phyloP scores from a whole-genome alignment of 2,888 invertebrate species.

The Drosophila flavopinicola region DNA sequence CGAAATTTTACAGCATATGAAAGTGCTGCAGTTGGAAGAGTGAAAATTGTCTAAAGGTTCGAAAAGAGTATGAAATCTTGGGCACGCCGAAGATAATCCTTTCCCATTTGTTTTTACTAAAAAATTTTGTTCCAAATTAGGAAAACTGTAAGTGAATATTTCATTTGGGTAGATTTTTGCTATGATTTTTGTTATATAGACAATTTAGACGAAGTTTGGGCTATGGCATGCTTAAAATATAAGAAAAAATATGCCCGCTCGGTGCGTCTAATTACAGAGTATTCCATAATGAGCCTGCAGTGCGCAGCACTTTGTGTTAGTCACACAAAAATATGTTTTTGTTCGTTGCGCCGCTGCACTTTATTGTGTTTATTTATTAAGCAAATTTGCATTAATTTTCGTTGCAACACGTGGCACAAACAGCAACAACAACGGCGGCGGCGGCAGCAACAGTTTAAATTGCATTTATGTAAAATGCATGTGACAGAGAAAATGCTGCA shows the following conservation, averaged over 20 bases:
- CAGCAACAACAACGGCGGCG: slow-evolving; percentile 16
- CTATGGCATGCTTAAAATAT: background rate
- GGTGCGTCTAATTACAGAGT: slow-evolving; percentile 6
- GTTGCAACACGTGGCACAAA: slow-evolving; percentile 64
- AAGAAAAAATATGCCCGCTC: background rate
- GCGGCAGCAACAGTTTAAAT: slow-evolving; percentile 59
- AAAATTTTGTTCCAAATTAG: too few species aligned
- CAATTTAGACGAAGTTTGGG: too few species aligned
- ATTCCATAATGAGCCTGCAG: slow-evolving; percentile 44
- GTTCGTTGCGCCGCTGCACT: slow-evolving; percentile 36
- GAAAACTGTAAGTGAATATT: too few species aligned
- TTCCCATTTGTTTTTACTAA: too few species aligned
- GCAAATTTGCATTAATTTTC: slow-evolving; percentile 77
- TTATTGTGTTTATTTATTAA: slow-evolving; percentile 75
- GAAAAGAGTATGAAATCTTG: too few species aligned
- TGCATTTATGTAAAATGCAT: slow-evolving; percentile 60
- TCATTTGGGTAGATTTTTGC: too few species aligned
- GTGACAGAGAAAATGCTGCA: slow-evolving; percentile 10
- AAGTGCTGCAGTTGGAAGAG: too few species aligned
- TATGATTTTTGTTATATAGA: too few species aligned
- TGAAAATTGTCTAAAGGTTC: too few species aligned
- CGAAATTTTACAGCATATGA: too few species aligned
- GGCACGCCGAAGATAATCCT: too few species aligned
- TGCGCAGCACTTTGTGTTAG: slow-evolving; percentile 51
- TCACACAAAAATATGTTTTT: slow-evolving; percentile 64